phyloP scores from a whole-genome alignment of 2,797 vertebrate species.

The Squalus acanthias region DNA sequence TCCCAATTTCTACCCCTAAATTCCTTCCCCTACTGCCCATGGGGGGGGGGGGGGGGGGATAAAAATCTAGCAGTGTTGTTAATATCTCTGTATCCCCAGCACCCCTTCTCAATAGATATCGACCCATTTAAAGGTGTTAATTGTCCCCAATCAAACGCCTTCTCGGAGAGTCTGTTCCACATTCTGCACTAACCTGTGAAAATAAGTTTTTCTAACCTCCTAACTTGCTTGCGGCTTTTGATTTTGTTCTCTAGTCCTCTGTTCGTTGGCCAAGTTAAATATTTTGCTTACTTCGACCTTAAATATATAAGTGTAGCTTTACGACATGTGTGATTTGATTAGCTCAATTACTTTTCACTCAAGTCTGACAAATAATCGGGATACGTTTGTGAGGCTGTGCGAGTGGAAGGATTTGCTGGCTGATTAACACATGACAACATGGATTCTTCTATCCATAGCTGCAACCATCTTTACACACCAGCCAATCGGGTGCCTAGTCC shows the following conservation, averaged over 20 bases:
- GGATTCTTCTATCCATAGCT: neutral
- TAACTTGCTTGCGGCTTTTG: neutral
- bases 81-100: neutral
- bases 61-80: neutral
- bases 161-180: neutral
- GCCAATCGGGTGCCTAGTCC: neutral
- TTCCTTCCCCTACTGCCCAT: neutral
- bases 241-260: neutral
- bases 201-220: neutral
- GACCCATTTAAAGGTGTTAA: neutral
- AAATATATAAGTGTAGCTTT: slow-evolving; percentile 15
- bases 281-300: slow-evolving; percentile 15
- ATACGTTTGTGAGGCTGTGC: neutral
- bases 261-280: slow-evolving; percentile 33
- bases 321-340: slow-evolving; percentile 24
- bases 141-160: neutral
- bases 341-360: slow-evolving; percentile 15
- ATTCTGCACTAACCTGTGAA: neutral
- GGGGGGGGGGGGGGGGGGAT: neutral
- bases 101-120: neutral
- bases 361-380: neutral
- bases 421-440: neutral
- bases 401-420: neutral
- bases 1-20: neutral
- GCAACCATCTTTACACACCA: neutral